A percentile compares a stretch with the other conserved stretches of the same genome.
Conservation (phyloP, 1,140 invertebrate species). For the Drosophila micromelanica region DNA sequence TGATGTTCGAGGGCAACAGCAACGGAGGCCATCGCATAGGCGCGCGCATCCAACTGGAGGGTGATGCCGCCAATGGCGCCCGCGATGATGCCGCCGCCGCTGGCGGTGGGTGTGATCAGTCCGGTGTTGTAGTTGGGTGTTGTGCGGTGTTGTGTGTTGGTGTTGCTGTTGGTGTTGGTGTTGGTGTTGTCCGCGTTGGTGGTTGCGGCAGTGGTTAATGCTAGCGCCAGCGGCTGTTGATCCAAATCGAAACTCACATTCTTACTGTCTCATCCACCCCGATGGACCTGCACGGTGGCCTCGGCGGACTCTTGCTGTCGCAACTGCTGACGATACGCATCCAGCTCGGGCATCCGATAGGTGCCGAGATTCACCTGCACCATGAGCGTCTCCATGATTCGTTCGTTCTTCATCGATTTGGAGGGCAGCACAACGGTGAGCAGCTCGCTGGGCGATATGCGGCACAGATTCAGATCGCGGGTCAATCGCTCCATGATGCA, state of each 20-base stretch:
- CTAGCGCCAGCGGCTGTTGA: slow-evolving; percentile 48
- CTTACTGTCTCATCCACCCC: slow-evolving; percentile 84
- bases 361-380: slow-evolving; percentile 96
- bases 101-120: slow-evolving; percentile 2
- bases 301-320: slow-evolving; percentile 94
- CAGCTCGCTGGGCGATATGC: slow-evolving; percentile 96
- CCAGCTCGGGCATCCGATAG: slow-evolving; percentile 95
- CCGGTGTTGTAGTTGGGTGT: slow-evolving; percentile 2
- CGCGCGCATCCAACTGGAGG: slow-evolving; percentile 53
- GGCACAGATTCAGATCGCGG: slow-evolving; percentile 94
- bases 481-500: slow-evolving; percentile 96
- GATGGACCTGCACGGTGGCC: slow-evolving; percentile 85
- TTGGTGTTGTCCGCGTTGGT: slow-evolving; percentile 12
- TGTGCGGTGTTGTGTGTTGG: not conserved
- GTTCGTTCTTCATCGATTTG: slow-evolving; percentile 96
- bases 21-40: slow-evolving; percentile 73
- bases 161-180: not conserved
- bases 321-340: slow-evolving; percentile 93
- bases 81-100: slow-evolving; percentile 11
- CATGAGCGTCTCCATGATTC: slow-evolving; percentile 96
- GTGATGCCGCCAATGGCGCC: slow-evolving; percentile 22
- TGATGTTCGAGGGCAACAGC: slow-evolving; percentile 70
- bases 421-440: slow-evolving; percentile 96
- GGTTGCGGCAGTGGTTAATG: slow-evolving; percentile 18
- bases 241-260: slow-evolving; percentile 84